Percentiles rank a stretch among this genome's conserved stretches.
Evolutionary conservation across 2,888 invertebrate species (phyloP).

Genomic region (Cerastis rubricosa): DNA sequence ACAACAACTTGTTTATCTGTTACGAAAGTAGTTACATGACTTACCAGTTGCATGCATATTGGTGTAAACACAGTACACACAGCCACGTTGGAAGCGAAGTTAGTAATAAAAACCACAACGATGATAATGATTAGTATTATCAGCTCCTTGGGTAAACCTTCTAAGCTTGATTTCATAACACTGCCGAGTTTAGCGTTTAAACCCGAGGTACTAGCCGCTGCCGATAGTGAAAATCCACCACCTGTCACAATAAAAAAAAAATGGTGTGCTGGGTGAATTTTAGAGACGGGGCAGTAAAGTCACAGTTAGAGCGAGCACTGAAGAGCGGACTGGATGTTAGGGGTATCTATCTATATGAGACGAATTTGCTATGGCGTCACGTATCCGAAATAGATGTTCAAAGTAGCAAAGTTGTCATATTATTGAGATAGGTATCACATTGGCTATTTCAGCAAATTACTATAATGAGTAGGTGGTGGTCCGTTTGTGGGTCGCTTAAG

Average conservation of each 20-base stretch:
- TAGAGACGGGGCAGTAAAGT: neutral
- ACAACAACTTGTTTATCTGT: no score
- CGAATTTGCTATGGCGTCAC: neutral
- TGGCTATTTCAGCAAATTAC: neutral
- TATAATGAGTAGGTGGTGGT: neutral
- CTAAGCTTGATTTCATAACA: neutral
- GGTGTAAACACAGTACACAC: conserved; percentile 82
- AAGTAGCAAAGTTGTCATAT: neutral
- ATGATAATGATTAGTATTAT: conserved; percentile 74
- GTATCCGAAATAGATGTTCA: neutral
- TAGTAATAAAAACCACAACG: conserved; percentile 78
- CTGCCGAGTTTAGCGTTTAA: conserved; percentile 77
- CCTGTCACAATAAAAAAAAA: conserved; percentile 60
- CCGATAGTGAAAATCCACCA: conserved; percentile 81
- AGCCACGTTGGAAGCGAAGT: conserved; percentile 86
- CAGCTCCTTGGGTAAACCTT: accelerated
- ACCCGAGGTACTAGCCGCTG: conserved; percentile 73
- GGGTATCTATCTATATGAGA: no score
- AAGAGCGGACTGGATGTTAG: neutral
- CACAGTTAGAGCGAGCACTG: no score
- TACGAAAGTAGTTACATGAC: conserved; percentile 1
- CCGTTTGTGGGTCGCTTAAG: neutral
- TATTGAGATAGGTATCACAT: neutral
- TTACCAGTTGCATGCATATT: conserved; percentile 83
- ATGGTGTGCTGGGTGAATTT: neutral